Base-by-base conservation (phyloP, 2,797 vertebrate species). In the Rhinatrema bivittatum region DNA sequence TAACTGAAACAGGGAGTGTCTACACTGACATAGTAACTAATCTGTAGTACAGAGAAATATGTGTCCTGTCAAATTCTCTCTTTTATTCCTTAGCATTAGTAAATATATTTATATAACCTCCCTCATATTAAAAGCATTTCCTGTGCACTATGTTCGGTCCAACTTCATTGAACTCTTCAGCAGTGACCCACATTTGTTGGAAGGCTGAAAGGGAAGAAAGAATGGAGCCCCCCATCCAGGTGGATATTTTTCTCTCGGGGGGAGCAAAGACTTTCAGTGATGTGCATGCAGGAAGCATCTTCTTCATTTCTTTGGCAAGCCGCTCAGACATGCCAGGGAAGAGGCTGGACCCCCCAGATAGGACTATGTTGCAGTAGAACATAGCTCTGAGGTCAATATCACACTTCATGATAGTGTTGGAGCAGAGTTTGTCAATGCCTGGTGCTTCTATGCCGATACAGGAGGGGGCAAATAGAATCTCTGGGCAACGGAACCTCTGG, bases 181-280 rank as follows among this genome's bases (percentile, higher is more conserved):
- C 15, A 2, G 58, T 54, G 36, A 75, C 49, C 62, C 62, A 42
- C 60, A 56, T 57, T 7, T 32, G 33, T 32, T 74, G 62, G 42
- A 69, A 65, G 29, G 59, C 47, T 10, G 62, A 27, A 3, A 51
- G 39, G 11, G 70, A 80, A 20, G 66, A 11, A 0, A 76, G 50
- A 16, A 79, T 70, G 14, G 74, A 76, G 1, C 62, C 55, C 32
- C 70, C 64, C 52, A 56, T 60, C 61, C 67, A 74, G 10, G 46
- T 34, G 0, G 61, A 72, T 30, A 41, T 6, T 20, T 60, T 73
- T 38, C 56, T 53, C 11, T 62, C 55, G 3, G 49, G 38, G 19
- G 46, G 56, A 38, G 52, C 50, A n/a, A 23, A 50, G 29, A 62
- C 42, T 32, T 64, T 51, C 16, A 74, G 52, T 4, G 56, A 10